These are phyloP conservation scores for Nicator chloris DNA, from an alignment of 2,113 vertebrate genomes.

Conservation along the genomic window DNA sequence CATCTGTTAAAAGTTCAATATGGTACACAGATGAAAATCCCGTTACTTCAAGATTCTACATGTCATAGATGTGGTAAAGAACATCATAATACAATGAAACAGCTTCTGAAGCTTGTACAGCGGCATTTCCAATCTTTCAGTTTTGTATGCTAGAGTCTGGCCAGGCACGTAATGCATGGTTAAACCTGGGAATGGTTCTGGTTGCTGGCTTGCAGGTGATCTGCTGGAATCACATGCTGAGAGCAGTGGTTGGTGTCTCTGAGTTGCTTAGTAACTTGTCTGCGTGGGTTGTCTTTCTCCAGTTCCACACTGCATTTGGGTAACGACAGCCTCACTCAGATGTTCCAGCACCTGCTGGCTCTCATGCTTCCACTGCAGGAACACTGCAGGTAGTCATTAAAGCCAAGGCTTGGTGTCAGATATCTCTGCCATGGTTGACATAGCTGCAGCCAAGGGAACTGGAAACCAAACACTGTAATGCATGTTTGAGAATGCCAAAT, in stretches of 20 bases:
- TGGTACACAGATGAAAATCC: not conserved
- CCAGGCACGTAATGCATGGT: fast-evolving
- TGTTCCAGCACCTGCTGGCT: not conserved
- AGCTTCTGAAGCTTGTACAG: not conserved
- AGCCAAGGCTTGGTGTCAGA: not conserved
- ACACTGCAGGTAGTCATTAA: not conserved
- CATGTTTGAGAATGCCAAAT: not conserved
- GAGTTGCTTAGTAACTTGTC: not conserved
- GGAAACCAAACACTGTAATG: not conserved
- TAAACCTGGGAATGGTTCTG: not conserved
- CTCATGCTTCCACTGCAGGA: fast-evolving
- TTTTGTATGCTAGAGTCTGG: not conserved
- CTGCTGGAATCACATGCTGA: not conserved
- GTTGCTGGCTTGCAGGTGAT: fast-evolving
- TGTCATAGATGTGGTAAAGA: not conserved
- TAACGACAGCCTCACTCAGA: fast-evolving
- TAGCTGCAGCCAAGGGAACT: not conserved
- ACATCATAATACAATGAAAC: not conserved
- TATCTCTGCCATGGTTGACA: fast-evolving
- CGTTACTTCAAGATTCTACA: not conserved
- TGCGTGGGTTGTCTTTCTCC: not conserved
- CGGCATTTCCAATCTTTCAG: not conserved
- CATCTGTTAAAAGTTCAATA: not conserved
- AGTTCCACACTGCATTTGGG: fast-evolving
- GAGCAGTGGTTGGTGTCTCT: not conserved